Evolutionary conservation across 2,888 invertebrate genomes (phyloP).

Genomic region (Ischnus inquisitorius): DNA sequence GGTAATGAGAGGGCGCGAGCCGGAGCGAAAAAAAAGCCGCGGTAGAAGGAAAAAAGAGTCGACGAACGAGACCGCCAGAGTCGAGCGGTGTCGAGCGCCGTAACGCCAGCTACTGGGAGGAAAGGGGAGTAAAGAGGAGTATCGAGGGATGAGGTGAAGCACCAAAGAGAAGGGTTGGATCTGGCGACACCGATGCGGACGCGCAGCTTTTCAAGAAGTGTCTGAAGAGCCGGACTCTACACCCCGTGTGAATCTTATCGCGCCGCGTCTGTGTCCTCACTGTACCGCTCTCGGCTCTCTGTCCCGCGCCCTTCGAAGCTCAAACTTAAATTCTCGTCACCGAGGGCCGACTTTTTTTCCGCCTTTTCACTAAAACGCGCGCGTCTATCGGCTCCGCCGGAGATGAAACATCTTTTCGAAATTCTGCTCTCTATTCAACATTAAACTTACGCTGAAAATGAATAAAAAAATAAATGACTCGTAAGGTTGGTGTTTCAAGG

Average conservation of each 20-base stretch:
- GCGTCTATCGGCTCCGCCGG: neutral
- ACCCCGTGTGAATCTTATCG: conserved; percentile 72
- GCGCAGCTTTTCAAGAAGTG: conserved; percentile 64
- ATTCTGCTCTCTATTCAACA: neutral
- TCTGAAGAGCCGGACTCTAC: conserved; percentile 70
- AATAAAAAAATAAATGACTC: neutral
- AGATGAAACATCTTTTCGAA: neutral
- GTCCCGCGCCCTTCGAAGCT: conserved; percentile 14
- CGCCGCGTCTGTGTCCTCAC: conserved; percentile 7
- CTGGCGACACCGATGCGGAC: conserved; percentile 51
- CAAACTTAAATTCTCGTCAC: conserved; percentile 53
- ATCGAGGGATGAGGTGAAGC: neutral
- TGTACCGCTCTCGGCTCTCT: conserved; percentile 10
- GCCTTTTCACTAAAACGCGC: conserved; percentile 13
- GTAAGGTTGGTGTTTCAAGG: neutral
- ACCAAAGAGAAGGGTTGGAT: neutral
- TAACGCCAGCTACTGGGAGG: neutral
- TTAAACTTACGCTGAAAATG: no score
- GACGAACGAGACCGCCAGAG: conserved; percentile 42
- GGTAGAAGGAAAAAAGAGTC: conserved; percentile 65
- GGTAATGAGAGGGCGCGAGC: conserved; percentile 60
- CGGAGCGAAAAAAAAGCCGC: conserved; percentile 51
- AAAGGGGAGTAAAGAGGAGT: neutral
- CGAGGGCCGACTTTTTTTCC: conserved; percentile 42
- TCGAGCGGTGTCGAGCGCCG: conserved; percentile 11